Evolutionary conservation across 1,140 invertebrate genomes (phyloP).

Genomic region (Apis florea): DNA sequence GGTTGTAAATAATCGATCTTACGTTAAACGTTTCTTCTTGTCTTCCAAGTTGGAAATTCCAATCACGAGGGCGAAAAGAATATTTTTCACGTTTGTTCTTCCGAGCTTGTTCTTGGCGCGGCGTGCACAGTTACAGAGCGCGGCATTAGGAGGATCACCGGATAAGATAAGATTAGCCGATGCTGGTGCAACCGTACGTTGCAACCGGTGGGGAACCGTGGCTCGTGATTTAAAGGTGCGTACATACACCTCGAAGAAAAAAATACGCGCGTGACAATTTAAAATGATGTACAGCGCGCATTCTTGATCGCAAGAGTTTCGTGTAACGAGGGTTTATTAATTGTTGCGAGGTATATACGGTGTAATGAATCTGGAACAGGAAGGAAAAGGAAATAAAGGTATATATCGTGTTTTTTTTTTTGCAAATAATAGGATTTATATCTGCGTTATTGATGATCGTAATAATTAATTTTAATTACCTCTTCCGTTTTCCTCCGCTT

Average conservation of each 20-base stretch:
- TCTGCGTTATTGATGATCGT: too few relatives aligned
- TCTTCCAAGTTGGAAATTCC: not conserved
- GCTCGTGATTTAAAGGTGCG: slow-evolving; percentile 55
- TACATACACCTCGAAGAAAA: not conserved
- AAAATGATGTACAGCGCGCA: not conserved
- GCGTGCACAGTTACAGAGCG: slow-evolving; percentile 28
- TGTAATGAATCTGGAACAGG: not conserved
- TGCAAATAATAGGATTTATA: too few relatives aligned
- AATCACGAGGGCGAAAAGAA: not conserved
- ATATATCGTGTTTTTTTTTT: not conserved
- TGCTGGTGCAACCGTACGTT: slow-evolving; percentile 61
- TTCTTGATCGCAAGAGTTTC: not conserved
- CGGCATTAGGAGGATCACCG: slow-evolving; percentile 69
- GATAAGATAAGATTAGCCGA: slow-evolving; percentile 76
- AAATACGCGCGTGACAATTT: slow-evolving; percentile 2
- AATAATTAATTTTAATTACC: not conserved
- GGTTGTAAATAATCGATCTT: too few relatives aligned
- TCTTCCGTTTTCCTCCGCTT: too few relatives aligned
- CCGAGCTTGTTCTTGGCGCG: slow-evolving; percentile 30
- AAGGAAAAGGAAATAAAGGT: not conserved
- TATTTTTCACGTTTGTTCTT: slow-evolving; percentile 26
- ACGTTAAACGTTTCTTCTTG: not conserved
- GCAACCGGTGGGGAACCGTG: slow-evolving; percentile 27
- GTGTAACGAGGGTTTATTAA: not conserved
- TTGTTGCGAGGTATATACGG: not conserved